These are phyloP conservation scores for Asbolus verrucosus DNA, from an alignment of 1,140 invertebrate genomes.

Conservation along the genomic window DNA sequence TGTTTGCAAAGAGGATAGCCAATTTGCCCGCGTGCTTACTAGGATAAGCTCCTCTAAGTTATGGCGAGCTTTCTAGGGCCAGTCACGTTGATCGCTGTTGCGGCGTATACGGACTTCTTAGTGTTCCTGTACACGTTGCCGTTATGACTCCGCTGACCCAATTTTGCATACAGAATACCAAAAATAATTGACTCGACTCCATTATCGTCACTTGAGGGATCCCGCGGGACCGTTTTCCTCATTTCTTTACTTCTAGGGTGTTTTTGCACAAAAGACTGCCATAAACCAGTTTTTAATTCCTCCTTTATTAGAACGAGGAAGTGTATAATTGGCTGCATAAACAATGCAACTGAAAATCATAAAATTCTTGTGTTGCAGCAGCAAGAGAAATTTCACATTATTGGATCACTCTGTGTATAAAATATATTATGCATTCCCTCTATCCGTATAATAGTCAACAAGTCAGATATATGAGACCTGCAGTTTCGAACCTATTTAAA, in stretches of 20 bases:
- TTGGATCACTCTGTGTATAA: too few relatives aligned
- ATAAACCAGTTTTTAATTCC: too few relatives aligned
- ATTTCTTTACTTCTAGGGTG: conserved; percentile 10
- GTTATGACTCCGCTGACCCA: conserved; percentile 24
- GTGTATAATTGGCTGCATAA: too few relatives aligned
- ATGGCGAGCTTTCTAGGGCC: conserved; percentile 13
- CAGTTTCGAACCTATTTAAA: too few relatives aligned
- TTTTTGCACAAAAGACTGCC: too few relatives aligned
- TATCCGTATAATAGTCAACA: too few relatives aligned
- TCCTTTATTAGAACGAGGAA: too few relatives aligned
- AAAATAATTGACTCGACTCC: conserved; percentile 27
- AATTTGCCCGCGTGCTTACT: conserved; percentile 33
- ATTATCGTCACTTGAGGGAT: conserved; percentile 13
- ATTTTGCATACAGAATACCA: conserved; percentile 42
- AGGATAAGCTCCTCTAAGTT: conserved; percentile 42
- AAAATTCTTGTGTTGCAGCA: too few relatives aligned
- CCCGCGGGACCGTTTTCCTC: neutral
- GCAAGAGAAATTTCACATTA: too few relatives aligned
- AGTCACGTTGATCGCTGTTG: conserved; percentile 30
- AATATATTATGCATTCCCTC: too few relatives aligned
- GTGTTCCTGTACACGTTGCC: conserved; percentile 28
- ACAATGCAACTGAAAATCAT: too few relatives aligned
- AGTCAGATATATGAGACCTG: too few relatives aligned
- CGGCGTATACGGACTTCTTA: conserved; percentile 25
- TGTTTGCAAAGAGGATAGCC: conserved; percentile 32